Percentiles rank a stretch among this genome's conserved stretches.
Conservation (phyloP, 2,888 invertebrate genomes). For the Drosophila quinaria region DNA sequence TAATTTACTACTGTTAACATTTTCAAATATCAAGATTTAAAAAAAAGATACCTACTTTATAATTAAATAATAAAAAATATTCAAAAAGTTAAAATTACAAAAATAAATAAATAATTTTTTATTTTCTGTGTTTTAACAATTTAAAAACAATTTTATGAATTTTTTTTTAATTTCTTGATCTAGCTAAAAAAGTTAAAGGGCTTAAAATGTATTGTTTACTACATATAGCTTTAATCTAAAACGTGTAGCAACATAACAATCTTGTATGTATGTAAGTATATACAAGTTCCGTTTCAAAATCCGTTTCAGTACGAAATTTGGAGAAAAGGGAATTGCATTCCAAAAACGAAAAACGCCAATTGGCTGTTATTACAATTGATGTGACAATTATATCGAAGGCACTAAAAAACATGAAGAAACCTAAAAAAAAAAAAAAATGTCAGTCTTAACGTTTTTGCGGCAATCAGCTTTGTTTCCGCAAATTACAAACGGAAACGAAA, state of each 20-base stretch:
- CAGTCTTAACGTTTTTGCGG: neutral
- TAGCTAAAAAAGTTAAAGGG: no score
- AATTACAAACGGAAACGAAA: slow-evolving; percentile 20
- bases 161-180: no score
- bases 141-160: no score
- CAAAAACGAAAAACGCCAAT: neutral
- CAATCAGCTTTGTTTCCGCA: slow-evolving; percentile 13
- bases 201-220: no score
- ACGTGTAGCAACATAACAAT: neutral
- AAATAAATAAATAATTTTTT: no score
- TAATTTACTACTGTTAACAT: no score
- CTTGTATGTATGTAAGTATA: neutral
- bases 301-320: neutral
- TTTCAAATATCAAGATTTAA: no score
- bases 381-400: slow-evolving; percentile 7
- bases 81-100: no score
- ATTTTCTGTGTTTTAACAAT: no score
- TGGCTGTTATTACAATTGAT: neutral
- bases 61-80: no score
- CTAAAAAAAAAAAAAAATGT: slow-evolving; percentile 5
- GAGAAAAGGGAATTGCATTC: neutral
- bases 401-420: slow-evolving; percentile 1
- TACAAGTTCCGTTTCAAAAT: neutral
- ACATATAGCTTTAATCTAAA: no score
- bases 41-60: no score